Evolutionary conservation across 2,113 vertebrate species (phyloP), one percentile per base, ranked within the genome.

Genomic region (Podarcis muralis): DNA sequence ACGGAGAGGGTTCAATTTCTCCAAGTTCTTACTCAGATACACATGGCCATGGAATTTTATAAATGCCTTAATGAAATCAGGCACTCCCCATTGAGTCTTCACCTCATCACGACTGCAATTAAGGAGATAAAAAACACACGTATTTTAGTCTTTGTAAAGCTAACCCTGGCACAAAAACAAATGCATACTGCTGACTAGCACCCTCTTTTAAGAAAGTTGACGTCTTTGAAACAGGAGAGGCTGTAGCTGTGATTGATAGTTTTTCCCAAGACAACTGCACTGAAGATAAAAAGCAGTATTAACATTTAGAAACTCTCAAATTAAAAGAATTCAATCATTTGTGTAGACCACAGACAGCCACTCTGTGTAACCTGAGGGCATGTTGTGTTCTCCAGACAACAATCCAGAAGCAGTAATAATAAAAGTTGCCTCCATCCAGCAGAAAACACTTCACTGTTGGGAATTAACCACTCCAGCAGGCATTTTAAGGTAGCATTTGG

Each of bases 1-100:
- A 95, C 99, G 97, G 97, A 99, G 97, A 81, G 94, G 95, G 92
- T 97, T 97, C 96, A 99, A 97, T 69, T 98, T 98, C 88, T 99
- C 99, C 97, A 99, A 96, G 92, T 98, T 98, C 97, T 98, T 98
- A 91, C 98, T 98, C 96, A 99, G 96, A 95, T 99, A 99, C 86
- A 99, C 98, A 78, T 99, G 98, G 35, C 99, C 98, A n/a, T 99
- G 99, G 89, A 99, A 99, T 95, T 99, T 99, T 97, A 99, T 99
- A 96, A 99, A 99, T 20, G 98, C 97, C 95, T 98, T 98, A 96
- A 99, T 98, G 96, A 99, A 99, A 95, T 99, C 99, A 6, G 98
- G 98, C 92, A 99, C 98, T 8, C 97, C 97, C 98, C 99, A 99
- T 95, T 98, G 99, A 94, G 97, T 98, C 96, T 99, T 99, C 96